Base-by-base conservation (phyloP, 2,113 vertebrate genomes). In the Hyperopisus bebe region DNA sequence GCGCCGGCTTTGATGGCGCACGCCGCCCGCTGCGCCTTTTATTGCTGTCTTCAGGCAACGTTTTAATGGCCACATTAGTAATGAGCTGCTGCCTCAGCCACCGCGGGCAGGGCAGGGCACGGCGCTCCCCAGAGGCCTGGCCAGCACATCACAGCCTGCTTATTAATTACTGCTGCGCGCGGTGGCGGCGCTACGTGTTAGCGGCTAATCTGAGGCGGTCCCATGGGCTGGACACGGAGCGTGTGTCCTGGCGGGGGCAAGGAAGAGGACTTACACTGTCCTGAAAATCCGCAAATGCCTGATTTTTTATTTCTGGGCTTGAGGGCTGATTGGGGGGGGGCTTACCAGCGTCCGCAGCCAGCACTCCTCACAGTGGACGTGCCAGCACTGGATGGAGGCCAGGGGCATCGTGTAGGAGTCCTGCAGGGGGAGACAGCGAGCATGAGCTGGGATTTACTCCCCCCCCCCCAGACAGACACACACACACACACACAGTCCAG, bases 341-440 rank as follows among this genome's bases (percentile, higher is more conserved):
- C 97, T 96, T 95, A 99, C 98, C 98, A 99, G 96, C 95, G 98
- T 99, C 95, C 98, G 97, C 93, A 99, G 97, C 98, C 98, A 99
- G 96, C 98, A 99, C 95, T 99, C 98, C 96, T 99, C 98, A 95
- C 98, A 99, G 95, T 99, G 98, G 94, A 99, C 98, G 1, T 99
- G 98, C 98, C 98, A 99, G 95, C 98, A 99, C 96, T 99, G 98
- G 95, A 99, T 99, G 90, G 98, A 99, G 90, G 98, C 98, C 92
- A 99, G 97, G 74, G 98, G 98, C 97, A 99, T 98, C 42, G 98
- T 98, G 93, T 99, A 99, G 0, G 98, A 98, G 93, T 99, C 98
- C 98, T 99, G 91, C 89, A 94, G 89, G 90, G 88, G 86, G 39
- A 85, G 47, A 87, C 21, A 86, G 0, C 13, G 2, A 24, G 11